Evolutionary conservation across 1,140 invertebrate genomes (phyloP).

Genomic region (Drosophila pectinifera): DNA sequence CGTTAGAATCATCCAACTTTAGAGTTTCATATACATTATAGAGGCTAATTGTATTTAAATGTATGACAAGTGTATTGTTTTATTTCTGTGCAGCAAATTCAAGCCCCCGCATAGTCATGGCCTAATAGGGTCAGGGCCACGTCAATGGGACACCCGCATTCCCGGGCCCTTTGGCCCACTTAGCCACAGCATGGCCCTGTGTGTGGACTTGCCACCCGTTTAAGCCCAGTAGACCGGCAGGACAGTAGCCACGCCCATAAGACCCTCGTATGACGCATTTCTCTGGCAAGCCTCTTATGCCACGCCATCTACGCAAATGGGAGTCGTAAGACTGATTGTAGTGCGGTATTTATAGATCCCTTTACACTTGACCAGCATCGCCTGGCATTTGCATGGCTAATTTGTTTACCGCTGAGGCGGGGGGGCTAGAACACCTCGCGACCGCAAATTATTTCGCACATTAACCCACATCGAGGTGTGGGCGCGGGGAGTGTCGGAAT

Average conservation of each 20-base stretch:
- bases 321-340: slow-evolving; percentile 29
- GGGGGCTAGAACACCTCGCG: slow-evolving; percentile 11
- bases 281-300: slow-evolving; percentile 10
- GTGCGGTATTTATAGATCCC: slow-evolving; percentile 53
- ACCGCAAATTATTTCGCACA: slow-evolving; percentile 50
- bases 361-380: slow-evolving; percentile 46
- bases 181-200: slow-evolving; percentile 9
- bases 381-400: slow-evolving; percentile 66
- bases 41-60: not conserved
- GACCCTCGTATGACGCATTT: slow-evolving; percentile 42
- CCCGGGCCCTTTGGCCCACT: not conserved
- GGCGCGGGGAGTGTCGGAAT: slow-evolving; percentile 10
- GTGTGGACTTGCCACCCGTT: not conserved
- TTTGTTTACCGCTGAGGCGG: slow-evolving; percentile 54
- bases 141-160: slow-evolving; percentile 37
- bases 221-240: not conserved
- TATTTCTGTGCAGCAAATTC: not conserved
- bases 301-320: slow-evolving; percentile 36
- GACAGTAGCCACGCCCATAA: slow-evolving; percentile 4
- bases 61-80: not conserved
- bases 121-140: slow-evolving; percentile 3
- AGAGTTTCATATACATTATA: not conserved
- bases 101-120: not conserved
- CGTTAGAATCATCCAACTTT: too few relatives aligned
- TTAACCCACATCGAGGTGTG: slow-evolving; percentile 50